A percentile compares a stretch with the other conserved stretches of the same genome.
These are phyloP conservation scores for Drosophila simulans DNA, from an alignment of 1,140 invertebrate genomes.

Conservation along the genomic window DNA sequence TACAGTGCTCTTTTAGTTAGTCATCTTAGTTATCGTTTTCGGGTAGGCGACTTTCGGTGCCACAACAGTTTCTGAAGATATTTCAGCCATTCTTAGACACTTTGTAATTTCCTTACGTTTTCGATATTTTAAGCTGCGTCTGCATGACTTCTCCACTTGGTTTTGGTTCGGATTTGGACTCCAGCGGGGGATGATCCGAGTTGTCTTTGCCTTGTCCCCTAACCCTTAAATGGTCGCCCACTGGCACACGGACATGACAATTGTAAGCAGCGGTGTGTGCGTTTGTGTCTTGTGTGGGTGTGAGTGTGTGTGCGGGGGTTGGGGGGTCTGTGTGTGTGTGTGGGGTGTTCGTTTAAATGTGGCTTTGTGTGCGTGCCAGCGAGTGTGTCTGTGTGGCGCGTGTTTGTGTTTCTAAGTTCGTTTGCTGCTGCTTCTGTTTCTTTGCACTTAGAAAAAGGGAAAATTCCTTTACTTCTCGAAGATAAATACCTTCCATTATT, in stretches of 20 bases:
- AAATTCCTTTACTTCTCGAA: too few relatives aligned
- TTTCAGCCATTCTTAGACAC: too few relatives aligned
- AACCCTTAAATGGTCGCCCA: constrained; percentile 1
- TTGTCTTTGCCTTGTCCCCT: constrained; percentile 17
- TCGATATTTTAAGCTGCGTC: not conserved
- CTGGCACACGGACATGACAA: constrained; percentile 52
- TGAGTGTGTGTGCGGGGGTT: constrained; percentile 26
- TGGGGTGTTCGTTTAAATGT: constrained; percentile 38
- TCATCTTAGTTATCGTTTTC: too few relatives aligned
- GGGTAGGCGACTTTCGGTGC: too few relatives aligned
- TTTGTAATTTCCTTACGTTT: not conserved
- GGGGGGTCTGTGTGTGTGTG: constrained; percentile 24
- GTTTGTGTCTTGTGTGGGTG: constrained; percentile 33
- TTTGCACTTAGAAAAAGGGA: not conserved
- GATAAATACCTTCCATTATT: too few relatives aligned
- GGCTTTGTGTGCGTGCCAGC: constrained; percentile 32
- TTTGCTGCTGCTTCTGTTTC: constrained; percentile 55
- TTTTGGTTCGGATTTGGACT: constrained; percentile 22
- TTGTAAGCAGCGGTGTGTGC: constrained; percentile 49
- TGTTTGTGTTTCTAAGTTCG: constrained; percentile 79
- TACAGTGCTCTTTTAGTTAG: too few relatives aligned
- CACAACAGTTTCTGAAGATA: too few relatives aligned
- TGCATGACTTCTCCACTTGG: constrained; percentile 12
- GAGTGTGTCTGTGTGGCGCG: constrained; percentile 55
- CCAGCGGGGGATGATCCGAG: constrained; percentile 26